Evolutionary conservation across 1,140 invertebrate genomes (phyloP).

Genomic region (Coenobita brevimanus): DNA sequence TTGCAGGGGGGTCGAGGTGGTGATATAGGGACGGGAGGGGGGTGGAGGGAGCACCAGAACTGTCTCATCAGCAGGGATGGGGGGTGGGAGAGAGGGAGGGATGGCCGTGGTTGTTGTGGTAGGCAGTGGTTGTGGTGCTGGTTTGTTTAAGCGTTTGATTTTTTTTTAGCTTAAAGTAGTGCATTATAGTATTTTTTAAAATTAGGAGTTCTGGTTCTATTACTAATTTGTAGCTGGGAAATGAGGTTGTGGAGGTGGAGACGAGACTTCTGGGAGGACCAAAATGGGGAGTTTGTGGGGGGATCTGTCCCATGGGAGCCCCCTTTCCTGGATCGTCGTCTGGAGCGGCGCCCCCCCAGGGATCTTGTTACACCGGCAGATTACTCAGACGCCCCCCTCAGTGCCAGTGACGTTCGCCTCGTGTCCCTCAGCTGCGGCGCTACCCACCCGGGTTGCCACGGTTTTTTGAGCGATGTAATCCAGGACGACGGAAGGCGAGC

Average conservation of each 20-base stretch:
- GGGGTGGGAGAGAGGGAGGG: constrained; percentile 6
- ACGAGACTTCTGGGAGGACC: not conserved
- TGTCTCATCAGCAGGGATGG: constrained; percentile 14
- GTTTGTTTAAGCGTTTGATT: too few species aligned
- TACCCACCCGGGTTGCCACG: not conserved
- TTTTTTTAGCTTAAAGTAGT: too few species aligned
- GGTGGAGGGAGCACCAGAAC: constrained; percentile 5
- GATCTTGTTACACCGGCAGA: constrained; percentile 47
- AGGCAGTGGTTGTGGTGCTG: not conserved
- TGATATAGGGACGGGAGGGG: too few species aligned
- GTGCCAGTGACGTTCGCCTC: constrained; percentile 6
- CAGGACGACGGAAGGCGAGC: constrained; percentile 11
- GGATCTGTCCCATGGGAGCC: constrained; percentile 13
- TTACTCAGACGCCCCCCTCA: constrained; percentile 32
- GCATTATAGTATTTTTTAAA: too few species aligned
- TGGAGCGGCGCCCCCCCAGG: constrained; percentile 42
- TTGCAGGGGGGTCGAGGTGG: not conserved
- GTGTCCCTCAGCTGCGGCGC: not conserved
- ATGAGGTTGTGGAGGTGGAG: too few species aligned
- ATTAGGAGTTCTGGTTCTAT: too few species aligned
- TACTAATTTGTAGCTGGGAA: too few species aligned
- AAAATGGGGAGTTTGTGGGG: constrained; percentile 18
- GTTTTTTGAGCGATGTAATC: constrained; percentile 12
- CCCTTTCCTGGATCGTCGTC: constrained; percentile 47
- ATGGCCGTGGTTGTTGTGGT: not conserved